A percentile compares a stretch with the other conserved stretches of the same genome.
phyloP scores from a whole-genome alignment of 2,113 vertebrate species.

The Pseudopodoces humilis region DNA sequence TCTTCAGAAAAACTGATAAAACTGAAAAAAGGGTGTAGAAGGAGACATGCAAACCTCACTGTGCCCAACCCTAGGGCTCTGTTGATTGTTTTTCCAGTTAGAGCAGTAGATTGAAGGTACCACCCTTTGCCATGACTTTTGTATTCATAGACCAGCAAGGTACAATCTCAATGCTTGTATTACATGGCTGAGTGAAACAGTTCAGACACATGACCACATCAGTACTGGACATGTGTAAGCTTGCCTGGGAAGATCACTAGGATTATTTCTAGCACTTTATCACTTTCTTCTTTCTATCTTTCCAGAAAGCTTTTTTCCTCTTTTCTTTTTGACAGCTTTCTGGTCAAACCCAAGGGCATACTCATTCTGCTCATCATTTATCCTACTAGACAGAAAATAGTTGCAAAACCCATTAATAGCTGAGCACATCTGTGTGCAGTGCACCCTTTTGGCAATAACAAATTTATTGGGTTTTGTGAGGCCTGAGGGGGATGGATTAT shows the following conservation, averaged over 20 bases:
- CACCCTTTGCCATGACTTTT: background rate
- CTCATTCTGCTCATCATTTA: background rate
- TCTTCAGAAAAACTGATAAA: conserved; percentile 2
- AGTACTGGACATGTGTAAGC: background rate
- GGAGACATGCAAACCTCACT: background rate
- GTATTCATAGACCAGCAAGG: background rate
- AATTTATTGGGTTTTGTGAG: conserved; percentile 7
- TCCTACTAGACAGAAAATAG: background rate
- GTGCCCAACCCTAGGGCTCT: rapidly evolving
- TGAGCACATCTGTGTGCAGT: background rate
- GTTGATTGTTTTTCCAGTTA: background rate
- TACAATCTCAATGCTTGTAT: background rate
- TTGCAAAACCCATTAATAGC: conserved; percentile 1
- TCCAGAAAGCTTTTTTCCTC: background rate
- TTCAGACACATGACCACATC: background rate
- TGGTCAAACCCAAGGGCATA: background rate
- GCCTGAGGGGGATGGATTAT: background rate
- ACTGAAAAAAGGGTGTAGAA: background rate
- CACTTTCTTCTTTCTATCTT: background rate
- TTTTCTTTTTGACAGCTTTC: background rate
- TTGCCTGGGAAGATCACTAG: background rate
- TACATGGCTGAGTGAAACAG: background rate
- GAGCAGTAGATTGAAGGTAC: background rate
- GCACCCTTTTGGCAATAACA: background rate
- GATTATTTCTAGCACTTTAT: background rate